A percentile compares a stretch with the other conserved stretches of the same genome.
phyloP scores from a whole-genome alignment of 2,113 vertebrate genomes.

The Piprites chloris region DNA sequence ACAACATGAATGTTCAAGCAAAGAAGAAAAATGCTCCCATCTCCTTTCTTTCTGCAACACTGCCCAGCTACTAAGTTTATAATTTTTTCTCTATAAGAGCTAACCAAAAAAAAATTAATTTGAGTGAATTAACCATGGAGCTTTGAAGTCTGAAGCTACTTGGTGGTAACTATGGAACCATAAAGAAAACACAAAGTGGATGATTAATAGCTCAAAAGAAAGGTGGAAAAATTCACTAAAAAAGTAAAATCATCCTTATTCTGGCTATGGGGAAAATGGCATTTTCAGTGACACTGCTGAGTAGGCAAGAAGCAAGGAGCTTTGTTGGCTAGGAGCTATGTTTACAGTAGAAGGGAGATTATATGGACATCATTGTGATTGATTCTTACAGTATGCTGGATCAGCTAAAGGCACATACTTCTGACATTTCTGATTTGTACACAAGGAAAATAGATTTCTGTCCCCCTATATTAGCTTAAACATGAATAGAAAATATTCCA shows the following conservation, averaged over 20 bases:
- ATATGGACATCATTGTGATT: not conserved
- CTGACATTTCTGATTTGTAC: not conserved
- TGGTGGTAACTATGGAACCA: not conserved
- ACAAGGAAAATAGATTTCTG: conserved; percentile 9
- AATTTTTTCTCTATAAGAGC: not conserved
- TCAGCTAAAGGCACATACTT: not conserved
- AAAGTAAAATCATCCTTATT: not conserved
- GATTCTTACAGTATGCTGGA: not conserved
- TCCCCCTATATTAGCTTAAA: not conserved
- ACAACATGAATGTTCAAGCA: not conserved
- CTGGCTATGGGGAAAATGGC: not conserved
- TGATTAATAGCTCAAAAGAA: not conserved
- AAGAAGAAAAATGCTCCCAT: not conserved
- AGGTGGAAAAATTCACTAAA: not conserved
- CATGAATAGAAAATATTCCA: not conserved
- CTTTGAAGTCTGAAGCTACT: not conserved
- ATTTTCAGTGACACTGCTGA: not conserved
- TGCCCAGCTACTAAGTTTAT: not conserved
- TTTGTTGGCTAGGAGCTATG: not conserved
- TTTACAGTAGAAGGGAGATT: not conserved
- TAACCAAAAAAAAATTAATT: not conserved
- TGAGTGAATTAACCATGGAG: not conserved
- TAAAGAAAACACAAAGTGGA: not conserved
- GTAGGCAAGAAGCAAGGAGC: not conserved
- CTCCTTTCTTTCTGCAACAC: not conserved